phyloP scores from a whole-genome alignment of 2,797 vertebrate species.

The Sphenopsis melanotis region DNA sequence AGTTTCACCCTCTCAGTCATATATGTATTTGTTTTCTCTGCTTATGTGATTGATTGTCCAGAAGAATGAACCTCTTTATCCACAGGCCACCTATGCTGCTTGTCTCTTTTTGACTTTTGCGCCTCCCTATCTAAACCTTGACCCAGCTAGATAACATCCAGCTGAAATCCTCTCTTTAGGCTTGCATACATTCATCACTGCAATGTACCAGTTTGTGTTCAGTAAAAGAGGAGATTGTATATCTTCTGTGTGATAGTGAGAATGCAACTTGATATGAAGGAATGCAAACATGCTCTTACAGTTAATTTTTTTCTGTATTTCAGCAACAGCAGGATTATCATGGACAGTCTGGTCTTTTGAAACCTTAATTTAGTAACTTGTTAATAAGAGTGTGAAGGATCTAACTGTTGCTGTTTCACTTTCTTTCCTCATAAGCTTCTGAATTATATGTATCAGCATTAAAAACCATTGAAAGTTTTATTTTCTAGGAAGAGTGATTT shows the following conservation, averaged over 20 bases:
- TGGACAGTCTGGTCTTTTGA: neutral
- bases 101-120: constrained; percentile 1
- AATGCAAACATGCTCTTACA: neutral
- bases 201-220: neutral
- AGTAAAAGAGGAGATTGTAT: neutral
- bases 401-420: neutral
- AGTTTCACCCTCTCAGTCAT: neutral
- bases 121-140: constrained; percentile 17
- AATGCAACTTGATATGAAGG: neutral
- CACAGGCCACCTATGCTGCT: constrained; percentile 30
- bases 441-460: neutral
- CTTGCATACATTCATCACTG: neutral
- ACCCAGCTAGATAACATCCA: constrained; percentile 9
- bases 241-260: neutral
- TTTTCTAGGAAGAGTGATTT: neutral
- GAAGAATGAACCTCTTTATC: constrained; percentile 42
- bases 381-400: neutral
- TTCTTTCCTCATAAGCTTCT: neutral
- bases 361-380: neutral
- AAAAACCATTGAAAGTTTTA: neutral
- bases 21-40: constrained; percentile 20
- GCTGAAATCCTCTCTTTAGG: neutral
- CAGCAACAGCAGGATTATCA: neutral
- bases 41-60: constrained; percentile 8
- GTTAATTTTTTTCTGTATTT: neutral